Evolutionary conservation across 2,797 vertebrate species (phyloP).

Genomic region (Ctenopoma multispine): DNA sequence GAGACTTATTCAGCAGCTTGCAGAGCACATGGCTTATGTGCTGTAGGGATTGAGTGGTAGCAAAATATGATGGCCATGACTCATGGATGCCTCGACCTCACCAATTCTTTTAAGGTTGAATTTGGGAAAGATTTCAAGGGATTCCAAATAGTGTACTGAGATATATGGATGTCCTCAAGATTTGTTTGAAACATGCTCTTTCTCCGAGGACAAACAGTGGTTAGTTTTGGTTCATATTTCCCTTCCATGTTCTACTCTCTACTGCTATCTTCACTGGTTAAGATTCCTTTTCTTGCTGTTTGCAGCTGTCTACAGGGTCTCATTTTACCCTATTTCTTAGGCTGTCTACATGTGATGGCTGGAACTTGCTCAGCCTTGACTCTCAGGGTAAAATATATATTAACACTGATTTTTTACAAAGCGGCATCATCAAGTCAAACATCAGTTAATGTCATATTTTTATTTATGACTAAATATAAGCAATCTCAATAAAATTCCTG

Average conservation of each 20-base stretch:
- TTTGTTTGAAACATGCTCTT: conserved; percentile 54
- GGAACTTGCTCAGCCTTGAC: not conserved
- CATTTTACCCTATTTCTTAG: conserved; percentile 2
- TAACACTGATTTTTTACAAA: too few species aligned
- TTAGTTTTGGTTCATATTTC: conserved; percentile 43
- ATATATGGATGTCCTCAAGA: conserved; percentile 32
- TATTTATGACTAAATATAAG: too few species aligned
- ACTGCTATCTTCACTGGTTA: conserved; percentile 5
- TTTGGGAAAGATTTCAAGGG: conserved; percentile 51
- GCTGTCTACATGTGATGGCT: not conserved
- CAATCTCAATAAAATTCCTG: too few species aligned
- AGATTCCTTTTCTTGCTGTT: not conserved
- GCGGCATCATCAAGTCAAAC: too few species aligned
- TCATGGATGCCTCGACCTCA: conserved; percentile 16
- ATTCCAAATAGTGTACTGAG: conserved; percentile 30
- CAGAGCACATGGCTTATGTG: conserved; percentile 3
- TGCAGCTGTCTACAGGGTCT: not conserved
- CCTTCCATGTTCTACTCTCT: not conserved
- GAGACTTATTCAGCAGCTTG: conserved; percentile 25
- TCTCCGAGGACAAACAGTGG: conserved; percentile 18
- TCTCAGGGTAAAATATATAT: too few species aligned
- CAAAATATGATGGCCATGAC: conserved; percentile 17
- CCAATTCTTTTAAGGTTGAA: conserved; percentile 45
- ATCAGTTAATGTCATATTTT: too few species aligned
- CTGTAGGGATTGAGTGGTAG: conserved; percentile 14